Percentiles rank a stretch among this genome's conserved stretches.
phyloP scores from a whole-genome alignment of 2,888 invertebrate species.

The Synergus laeviventris region DNA sequence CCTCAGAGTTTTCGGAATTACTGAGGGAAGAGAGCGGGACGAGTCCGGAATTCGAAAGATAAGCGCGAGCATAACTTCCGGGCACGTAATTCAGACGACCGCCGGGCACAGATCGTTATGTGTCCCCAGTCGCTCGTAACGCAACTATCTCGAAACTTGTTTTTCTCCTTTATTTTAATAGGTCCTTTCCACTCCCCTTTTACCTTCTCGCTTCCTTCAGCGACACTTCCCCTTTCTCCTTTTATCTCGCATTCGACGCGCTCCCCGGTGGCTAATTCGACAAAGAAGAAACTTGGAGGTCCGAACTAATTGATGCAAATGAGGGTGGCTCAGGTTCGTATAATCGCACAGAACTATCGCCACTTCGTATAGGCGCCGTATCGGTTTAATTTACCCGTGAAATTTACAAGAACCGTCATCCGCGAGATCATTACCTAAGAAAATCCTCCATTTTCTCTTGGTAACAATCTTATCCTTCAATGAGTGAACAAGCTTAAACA shows the following conservation, averaged over 20 bases:
- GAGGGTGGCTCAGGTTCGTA: slow-evolving; percentile 54
- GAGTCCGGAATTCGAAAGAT: slow-evolving; percentile 69
- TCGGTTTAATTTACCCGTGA: slow-evolving; percentile 23
- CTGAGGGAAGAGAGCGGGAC: slow-evolving; percentile 59
- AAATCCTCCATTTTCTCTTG: neutral
- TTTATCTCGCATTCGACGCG: slow-evolving; percentile 67
- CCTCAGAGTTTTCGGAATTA: slow-evolving; percentile 44
- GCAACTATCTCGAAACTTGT: slow-evolving; percentile 73
- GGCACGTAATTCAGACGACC: slow-evolving; percentile 67
- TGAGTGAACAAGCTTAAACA: neutral
- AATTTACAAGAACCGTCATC: neutral
- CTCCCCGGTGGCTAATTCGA: slow-evolving; percentile 70
- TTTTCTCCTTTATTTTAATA: slow-evolving; percentile 73
- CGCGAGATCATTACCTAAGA: neutral
- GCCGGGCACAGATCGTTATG: slow-evolving; percentile 68
- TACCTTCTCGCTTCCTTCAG: slow-evolving; percentile 49
- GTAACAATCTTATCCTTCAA: slow-evolving; percentile 7
- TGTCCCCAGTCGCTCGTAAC: slow-evolving; percentile 74
- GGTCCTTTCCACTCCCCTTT: slow-evolving; percentile 57
- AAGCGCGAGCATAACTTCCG: slow-evolving; percentile 70
- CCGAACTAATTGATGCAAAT: slow-evolving; percentile 73
- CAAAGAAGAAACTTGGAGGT: slow-evolving; percentile 68
- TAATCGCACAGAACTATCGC: slow-evolving; percentile 49
- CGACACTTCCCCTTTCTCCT: slow-evolving; percentile 51
- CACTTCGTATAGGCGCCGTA: slow-evolving; percentile 43